phyloP scores from a whole-genome alignment of 2,113 vertebrate species.

The Equus przewalskii region DNA sequence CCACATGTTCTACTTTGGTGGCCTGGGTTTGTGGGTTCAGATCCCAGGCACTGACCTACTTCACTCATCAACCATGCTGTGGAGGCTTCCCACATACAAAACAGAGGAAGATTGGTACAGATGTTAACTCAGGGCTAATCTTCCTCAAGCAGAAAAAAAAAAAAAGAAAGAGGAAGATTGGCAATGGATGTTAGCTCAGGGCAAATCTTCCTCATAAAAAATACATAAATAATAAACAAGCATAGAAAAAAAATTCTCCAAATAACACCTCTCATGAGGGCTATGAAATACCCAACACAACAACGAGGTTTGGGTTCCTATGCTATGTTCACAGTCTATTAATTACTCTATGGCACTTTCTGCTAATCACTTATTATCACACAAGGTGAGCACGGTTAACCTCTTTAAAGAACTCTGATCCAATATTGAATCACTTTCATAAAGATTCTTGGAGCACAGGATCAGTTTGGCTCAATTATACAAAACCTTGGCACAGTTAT shows the following conservation, averaged over 20 bases:
- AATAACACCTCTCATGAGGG: not conserved
- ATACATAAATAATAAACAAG: not conserved
- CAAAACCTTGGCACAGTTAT: not conserved
- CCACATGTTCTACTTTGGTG: no score
- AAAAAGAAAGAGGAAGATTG: no score
- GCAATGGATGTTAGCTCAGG: no score
- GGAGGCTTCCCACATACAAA: no score
- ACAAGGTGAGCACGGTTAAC: not conserved
- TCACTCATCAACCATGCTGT: no score
- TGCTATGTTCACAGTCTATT: not conserved
- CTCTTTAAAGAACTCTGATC: conserved; percentile 20
- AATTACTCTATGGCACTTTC: not conserved
- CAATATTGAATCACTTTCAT: not conserved
- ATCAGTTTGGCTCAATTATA: not conserved
- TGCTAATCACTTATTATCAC: conserved; percentile 2
- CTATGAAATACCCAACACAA: not conserved
- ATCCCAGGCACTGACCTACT: no score
- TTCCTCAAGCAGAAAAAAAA: no score
- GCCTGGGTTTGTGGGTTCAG: no score
- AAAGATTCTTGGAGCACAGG: not conserved
- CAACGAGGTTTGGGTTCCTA: not conserved
- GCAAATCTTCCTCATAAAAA: no score
- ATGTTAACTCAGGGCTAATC: no score
- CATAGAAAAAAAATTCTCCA: not conserved
- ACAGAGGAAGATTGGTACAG: no score